Conservation (phyloP, 37 sponge, comb jelly and placozoan species). For the Ianthella basta region DNA sequence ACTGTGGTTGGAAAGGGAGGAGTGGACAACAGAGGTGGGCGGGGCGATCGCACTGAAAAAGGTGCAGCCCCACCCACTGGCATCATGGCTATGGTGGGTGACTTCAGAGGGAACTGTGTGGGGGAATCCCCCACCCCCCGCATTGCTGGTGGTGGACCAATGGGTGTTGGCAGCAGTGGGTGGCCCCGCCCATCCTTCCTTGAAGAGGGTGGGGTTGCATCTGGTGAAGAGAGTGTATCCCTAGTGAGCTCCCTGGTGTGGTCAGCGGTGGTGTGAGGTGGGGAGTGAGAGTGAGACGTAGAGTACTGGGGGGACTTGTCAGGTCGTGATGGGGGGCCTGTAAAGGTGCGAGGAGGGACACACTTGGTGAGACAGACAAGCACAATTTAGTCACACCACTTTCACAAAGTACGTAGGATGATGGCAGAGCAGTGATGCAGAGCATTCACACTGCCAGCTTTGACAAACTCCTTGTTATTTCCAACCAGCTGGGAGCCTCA, state of each 20-base stretch:
- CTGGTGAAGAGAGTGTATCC: neutral
- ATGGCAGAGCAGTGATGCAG: too few relatives aligned
- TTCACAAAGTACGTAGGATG: neutral
- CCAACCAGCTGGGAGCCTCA: neutral
- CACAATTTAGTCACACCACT: neutral
- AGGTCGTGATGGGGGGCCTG: slow-evolving; percentile 7
- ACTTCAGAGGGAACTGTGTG: slow-evolving; percentile 6
- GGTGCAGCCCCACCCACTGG: neutral
- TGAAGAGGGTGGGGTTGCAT: neutral
- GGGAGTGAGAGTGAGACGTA: neutral
- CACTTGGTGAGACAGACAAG: neutral
- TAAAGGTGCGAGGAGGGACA: too few relatives aligned
- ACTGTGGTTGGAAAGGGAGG: neutral
- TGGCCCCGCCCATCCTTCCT: neutral
- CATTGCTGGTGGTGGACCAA: slow-evolving; percentile 6
- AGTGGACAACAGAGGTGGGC: slow-evolving; percentile 23
- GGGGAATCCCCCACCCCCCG: neutral
- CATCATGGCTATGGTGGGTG: neutral
- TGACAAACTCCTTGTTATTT: neutral
- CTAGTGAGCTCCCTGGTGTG: neutral
- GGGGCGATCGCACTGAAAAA: neutral
- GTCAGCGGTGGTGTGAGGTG: neutral
- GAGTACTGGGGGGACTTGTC: slow-evolving; percentile 11
- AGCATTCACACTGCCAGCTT: too few relatives aligned
- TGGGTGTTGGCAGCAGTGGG: slow-evolving; percentile 26